phyloP scores from a whole-genome alignment of 2,888 invertebrate genomes.

The Leucozona laternaria region DNA sequence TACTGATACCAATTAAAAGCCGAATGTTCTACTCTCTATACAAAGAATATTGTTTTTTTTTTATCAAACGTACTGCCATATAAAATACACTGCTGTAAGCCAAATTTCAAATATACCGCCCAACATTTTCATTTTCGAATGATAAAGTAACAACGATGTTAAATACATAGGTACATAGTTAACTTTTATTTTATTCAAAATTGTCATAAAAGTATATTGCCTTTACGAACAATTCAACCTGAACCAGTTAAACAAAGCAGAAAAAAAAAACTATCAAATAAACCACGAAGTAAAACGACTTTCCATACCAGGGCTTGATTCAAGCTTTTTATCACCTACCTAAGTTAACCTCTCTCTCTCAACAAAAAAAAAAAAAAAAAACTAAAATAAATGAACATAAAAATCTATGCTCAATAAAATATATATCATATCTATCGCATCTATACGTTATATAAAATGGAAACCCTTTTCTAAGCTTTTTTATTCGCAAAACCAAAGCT shows the following conservation, averaged over 20 bases:
- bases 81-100: too few relatives aligned
- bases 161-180: too few relatives aligned
- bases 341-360: background rate
- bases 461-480: constrained; percentile 59
- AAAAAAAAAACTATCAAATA: background rate
- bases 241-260: background rate
- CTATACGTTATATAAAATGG: background rate
- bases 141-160: too few relatives aligned
- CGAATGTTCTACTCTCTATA: too few relatives aligned
- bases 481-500: constrained; percentile 36
- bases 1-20: too few relatives aligned
- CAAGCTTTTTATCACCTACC: background rate
- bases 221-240: background rate
- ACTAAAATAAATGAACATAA: background rate
- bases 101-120: too few relatives aligned
- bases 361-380: background rate
- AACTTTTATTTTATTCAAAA: background rate
- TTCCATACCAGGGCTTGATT: background rate
- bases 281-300: background rate
- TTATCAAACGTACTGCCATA: too few relatives aligned
- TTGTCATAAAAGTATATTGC: background rate
- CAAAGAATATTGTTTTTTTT: too few relatives aligned
- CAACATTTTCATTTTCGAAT: too few relatives aligned
- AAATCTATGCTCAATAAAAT: constrained; percentile 6
- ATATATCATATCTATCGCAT: background rate